Conservation (phyloP, 1,140 invertebrate species). For the Neodiprion virginianus region DNA sequence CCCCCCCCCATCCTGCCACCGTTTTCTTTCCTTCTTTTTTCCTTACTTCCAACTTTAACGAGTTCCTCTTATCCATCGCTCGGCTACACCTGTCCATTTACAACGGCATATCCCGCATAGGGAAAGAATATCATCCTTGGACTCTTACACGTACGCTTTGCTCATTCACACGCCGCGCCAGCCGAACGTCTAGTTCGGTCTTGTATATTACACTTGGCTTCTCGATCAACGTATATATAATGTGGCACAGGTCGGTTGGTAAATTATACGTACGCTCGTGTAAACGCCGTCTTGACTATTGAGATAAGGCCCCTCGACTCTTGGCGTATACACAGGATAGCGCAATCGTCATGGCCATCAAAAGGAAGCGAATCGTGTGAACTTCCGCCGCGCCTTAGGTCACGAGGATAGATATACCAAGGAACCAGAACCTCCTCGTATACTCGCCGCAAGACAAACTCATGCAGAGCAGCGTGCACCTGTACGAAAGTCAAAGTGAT, state of each 20-base stretch:
- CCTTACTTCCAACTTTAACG: conserved; percentile 8
- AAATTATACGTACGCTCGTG: not conserved
- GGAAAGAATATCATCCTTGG: no score
- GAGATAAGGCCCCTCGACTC: not conserved
- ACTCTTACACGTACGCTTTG: no score
- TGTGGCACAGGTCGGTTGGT: not conserved
- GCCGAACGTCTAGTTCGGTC: not conserved
- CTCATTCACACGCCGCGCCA: no score
- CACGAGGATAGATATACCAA: not conserved
- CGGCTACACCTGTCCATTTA: no score
- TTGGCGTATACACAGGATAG: not conserved
- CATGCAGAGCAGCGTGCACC: not conserved
- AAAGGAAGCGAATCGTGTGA: conserved; percentile 3
- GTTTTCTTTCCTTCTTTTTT: conserved; percentile 26
- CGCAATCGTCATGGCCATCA: not conserved
- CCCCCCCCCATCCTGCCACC: conserved; percentile 13
- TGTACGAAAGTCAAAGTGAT: not conserved
- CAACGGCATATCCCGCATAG: no score
- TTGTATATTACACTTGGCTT: not conserved
- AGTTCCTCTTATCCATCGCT: no score
- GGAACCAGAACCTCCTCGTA: no score
- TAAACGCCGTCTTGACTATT: not conserved
- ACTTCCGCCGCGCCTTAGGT: not conserved
- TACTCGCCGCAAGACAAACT: no score
- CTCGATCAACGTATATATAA: not conserved